Evolutionary conservation across 2,113 vertebrate genomes (phyloP).

Genomic region (Nerophis ophidion): DNA sequence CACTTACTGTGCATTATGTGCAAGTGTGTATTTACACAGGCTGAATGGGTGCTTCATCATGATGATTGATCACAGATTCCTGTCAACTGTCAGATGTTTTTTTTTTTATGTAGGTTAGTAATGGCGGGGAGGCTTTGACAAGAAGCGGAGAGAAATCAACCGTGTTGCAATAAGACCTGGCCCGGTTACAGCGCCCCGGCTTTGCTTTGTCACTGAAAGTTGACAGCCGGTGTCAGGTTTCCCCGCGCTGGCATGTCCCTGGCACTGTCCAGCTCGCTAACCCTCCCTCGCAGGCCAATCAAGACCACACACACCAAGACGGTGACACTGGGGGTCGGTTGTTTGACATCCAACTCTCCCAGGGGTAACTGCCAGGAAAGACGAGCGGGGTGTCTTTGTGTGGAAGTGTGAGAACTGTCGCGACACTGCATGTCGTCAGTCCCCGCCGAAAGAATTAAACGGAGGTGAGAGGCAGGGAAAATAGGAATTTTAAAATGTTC

Average conservation of each 20-base stretch:
- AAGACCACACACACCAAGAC: conserved; percentile 53
- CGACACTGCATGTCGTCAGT: neutral
- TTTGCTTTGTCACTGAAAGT: conserved; percentile 36
- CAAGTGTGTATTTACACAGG: conserved; percentile 9
- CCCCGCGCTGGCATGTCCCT: conserved; percentile 43
- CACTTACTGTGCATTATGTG: conserved; percentile 8
- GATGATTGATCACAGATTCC: conserved; percentile 31
- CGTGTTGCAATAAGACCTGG: conserved; percentile 12
- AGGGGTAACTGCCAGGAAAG: conserved; percentile 10
- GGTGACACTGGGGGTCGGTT: conserved; percentile 19
- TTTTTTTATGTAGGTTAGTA: conserved; percentile 41
- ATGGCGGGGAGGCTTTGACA: conserved; percentile 39
- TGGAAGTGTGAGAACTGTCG: conserved; percentile 6
- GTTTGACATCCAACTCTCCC: conserved; percentile 20
- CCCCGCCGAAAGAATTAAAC: conserved; percentile 2
- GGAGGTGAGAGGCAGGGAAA: neutral
- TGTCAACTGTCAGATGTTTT: conserved; percentile 40
- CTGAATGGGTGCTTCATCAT: conserved; percentile 23
- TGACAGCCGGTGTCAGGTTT: conserved; percentile 51
- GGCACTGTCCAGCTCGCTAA: conserved; percentile 11
- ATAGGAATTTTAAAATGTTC: too few species aligned
- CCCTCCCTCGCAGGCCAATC: conserved; percentile 27
- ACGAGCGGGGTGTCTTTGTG: neutral
- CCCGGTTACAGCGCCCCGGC: conserved; percentile 14
- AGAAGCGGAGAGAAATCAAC: conserved; percentile 36